Evolutionary conservation across 2,888 invertebrate species (phyloP).

Genomic region (Pseudococcus jackbeardsleyi): DNA sequence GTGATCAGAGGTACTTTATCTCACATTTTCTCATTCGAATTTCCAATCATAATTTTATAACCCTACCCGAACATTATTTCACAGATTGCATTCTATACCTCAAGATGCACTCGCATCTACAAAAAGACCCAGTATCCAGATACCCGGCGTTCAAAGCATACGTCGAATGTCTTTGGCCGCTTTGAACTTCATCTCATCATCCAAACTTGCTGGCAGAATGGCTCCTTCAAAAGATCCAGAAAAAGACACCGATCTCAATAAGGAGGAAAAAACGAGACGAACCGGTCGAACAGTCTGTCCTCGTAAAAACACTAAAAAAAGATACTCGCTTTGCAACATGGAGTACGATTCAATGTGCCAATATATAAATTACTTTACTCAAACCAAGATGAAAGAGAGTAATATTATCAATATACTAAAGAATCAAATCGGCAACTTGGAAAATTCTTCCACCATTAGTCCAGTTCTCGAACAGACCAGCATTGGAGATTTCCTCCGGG

Average conservation of each 20-base stretch:
- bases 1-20: background rate
- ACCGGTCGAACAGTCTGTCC: slow-evolving; percentile 57
- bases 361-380: slow-evolving; percentile 39
- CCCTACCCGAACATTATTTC: background rate
- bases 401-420: slow-evolving; percentile 39
- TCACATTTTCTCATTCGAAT: background rate
- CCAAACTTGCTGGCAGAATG: slow-evolving; percentile 60
- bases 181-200: slow-evolving; percentile 67
- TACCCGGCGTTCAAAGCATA: slow-evolving; percentile 66
- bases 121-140: background rate
- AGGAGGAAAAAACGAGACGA: background rate
- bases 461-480: slow-evolving; percentile 85
- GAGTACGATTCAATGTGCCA: slow-evolving; percentile 55
- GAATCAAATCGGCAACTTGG: slow-evolving; percentile 57
- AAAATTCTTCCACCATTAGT: slow-evolving; percentile 67
- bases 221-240: slow-evolving; percentile 53
- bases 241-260: slow-evolving; percentile 42
- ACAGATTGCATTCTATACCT: slow-evolving; percentile 22
- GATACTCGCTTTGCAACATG: slow-evolving; percentile 59
- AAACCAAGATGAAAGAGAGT: slow-evolving; percentile 31
- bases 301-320: slow-evolving; percentile 54
- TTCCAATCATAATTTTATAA: background rate
- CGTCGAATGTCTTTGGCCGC: slow-evolving; percentile 68
- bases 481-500: slow-evolving; percentile 84
- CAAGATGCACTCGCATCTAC: background rate